phyloP scores from a whole-genome alignment of 2,888 invertebrate genomes.

The Esperia sulphurella region DNA sequence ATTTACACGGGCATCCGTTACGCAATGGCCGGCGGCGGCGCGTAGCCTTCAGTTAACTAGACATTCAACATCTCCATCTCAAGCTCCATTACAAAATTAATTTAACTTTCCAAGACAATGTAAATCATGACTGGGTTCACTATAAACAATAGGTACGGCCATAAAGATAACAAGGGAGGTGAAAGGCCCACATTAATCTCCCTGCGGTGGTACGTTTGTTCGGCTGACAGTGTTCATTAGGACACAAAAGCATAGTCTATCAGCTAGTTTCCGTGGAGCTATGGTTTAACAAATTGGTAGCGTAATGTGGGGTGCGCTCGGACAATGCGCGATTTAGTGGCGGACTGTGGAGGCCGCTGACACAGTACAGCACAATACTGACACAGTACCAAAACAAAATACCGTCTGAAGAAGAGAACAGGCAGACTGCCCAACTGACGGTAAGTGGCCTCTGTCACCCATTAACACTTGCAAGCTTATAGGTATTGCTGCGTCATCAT shows the following conservation, averaged over 20 bases:
- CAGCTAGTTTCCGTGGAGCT: conserved; percentile 58
- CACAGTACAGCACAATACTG: too few relatives aligned
- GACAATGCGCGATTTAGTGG: conserved; percentile 2
- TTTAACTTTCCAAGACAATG: conserved; percentile 25
- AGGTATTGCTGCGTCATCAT: too few relatives aligned
- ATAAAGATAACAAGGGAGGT: conserved; percentile 58
- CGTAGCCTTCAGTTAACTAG: too few relatives aligned
- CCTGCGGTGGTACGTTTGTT: conserved; percentile 51
- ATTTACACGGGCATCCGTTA: neutral
- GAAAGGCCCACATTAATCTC: conserved; percentile 63
- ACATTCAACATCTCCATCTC: conserved; percentile 5
- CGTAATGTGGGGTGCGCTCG: conserved; percentile 38
- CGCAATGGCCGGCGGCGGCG: neutral
- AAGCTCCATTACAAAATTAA: conserved; percentile 13
- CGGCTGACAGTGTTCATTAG: conserved; percentile 69
- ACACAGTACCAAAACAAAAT: too few relatives aligned
- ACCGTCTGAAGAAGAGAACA: too few relatives aligned
- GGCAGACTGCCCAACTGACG: too few relatives aligned
- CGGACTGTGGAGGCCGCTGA: neutral
- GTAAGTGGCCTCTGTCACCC: too few relatives aligned
- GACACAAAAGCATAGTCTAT: conserved; percentile 66
- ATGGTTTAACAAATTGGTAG: conserved; percentile 61
- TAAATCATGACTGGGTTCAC: conserved; percentile 51
- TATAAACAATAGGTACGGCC: conserved; percentile 51
- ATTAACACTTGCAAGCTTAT: too few relatives aligned